Base-by-base conservation (phyloP, 2,888 invertebrate species). In the Nezara viridula region DNA sequence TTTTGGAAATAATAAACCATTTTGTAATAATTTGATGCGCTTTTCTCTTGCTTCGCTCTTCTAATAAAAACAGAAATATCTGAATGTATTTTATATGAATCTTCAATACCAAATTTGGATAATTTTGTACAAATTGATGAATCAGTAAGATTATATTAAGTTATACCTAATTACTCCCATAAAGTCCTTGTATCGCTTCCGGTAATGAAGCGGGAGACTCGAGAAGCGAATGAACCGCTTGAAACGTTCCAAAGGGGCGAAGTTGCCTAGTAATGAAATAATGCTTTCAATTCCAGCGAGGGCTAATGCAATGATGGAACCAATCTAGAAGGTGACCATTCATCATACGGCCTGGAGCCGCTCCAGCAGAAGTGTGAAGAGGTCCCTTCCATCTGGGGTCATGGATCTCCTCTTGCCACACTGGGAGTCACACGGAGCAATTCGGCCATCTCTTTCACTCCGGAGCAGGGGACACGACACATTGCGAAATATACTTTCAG, bases 311-410 rank as follows among this genome's bases (percentile, higher is more conserved):
- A 47, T 44, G 40, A 44, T n/a, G n/a, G 81, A 44, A 81, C 44
- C 81, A 47, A 44, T 47, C 44, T 81, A n/a, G 81, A 81, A 24
- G 81, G 81, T 47, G 44, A 81, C 44, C 81, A 81, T 81, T 47
- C 81, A 81, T 81, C 81, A 81, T 81, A 32, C 16, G 60, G 14
- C 60, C 27, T 44, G 24, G 9, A 40, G 77, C 77, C 44, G 81
- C 44, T n/a, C 27, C 27, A 81, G 40, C 81, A 81, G 81, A 14
- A 81, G 81, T 81, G 81, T 44, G 44, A 44, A 81, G 81, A 44
- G 44, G 40, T 81, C 5, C 44, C n/a, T 60, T 44, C 81, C 81
- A 81, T 81, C 81, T 81, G n/a, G 44, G 81, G 81, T 81, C 81
- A 81, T 81, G 81, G 81, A 81, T 81, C 81, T 81, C 24, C 5